Evolutionary conservation across 2,113 vertebrate species (phyloP).

Genomic region (Meleagris gallopavo): DNA sequence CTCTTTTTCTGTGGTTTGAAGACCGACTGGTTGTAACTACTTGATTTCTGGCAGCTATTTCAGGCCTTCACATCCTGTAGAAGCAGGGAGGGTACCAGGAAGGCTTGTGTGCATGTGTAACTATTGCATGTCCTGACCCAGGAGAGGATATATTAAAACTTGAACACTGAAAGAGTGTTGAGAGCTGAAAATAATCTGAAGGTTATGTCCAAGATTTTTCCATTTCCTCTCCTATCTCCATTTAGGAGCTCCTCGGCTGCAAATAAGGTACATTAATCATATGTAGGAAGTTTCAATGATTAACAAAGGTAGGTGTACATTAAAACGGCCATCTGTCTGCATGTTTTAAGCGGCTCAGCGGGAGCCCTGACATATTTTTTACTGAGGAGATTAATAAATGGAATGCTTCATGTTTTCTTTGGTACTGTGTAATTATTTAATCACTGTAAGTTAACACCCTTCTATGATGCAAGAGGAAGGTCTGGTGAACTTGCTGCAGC

Average conservation of each 20-base stretch:
- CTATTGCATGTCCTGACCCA: too few species aligned
- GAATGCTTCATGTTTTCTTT: neutral
- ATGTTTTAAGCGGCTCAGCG: neutral
- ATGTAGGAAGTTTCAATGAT: neutral
- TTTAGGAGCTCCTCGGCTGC: neutral
- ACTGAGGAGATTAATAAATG: neutral
- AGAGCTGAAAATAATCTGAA: neutral
- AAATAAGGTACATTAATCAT: neutral
- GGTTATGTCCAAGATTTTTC: neutral
- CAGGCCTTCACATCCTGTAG: neutral
- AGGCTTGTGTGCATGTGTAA: neutral
- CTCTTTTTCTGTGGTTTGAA: too few species aligned
- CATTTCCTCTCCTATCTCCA: neutral
- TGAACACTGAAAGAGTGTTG: too few species aligned
- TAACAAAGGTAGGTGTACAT: neutral
- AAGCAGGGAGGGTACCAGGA: neutral
- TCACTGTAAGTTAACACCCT: neutral
- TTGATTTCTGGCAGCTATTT: neutral
- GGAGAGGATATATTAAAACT: neutral
- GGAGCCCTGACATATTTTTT: neutral
- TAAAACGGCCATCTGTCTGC: neutral
- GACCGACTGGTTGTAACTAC: too few species aligned
- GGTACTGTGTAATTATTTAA: neutral
- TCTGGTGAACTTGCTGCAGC: neutral
- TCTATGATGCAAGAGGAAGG: neutral